Conservation (phyloP, 1,140 invertebrate species). For the Atta cephalotes region DNA sequence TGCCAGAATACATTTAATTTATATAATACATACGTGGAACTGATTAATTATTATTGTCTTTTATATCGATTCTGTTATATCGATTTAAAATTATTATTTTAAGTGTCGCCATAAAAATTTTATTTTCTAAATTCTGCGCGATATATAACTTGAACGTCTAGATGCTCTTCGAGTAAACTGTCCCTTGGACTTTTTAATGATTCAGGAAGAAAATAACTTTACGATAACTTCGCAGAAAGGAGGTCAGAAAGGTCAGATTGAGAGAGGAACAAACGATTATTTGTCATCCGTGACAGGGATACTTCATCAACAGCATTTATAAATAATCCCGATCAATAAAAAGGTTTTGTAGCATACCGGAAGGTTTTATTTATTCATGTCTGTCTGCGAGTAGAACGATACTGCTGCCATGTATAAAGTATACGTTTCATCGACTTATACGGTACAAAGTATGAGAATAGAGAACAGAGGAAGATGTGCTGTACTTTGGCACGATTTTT, state of each 20-base stretch:
- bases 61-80: background rate
- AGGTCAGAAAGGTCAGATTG: conserved; percentile 5
- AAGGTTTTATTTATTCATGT: conserved; percentile 71
- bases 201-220: conserved; percentile 33
- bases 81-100: background rate
- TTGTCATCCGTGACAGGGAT: conserved; percentile 39
- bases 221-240: conserved; percentile 2
- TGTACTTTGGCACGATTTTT: conserved; percentile 64
- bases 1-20: background rate
- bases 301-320: conserved; percentile 42
- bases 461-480: conserved; percentile 54
- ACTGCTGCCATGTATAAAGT: conserved; percentile 35
- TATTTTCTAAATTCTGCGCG: background rate
- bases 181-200: conserved; percentile 34
- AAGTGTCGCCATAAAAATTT: background rate
- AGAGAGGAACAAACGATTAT: conserved; percentile 21
- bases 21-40: background rate
- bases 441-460: conserved; percentile 40
- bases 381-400: conserved; percentile 30
- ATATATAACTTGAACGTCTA: conserved; percentile 11
- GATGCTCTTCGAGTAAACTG: conserved; percentile 10
- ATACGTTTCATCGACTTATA: conserved; percentile 62
- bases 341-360: conserved; percentile 35
- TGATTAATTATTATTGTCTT: background rate
- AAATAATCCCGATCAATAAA: conserved; percentile 65